Conservation (phyloP, 2,797 vertebrate species). For the Xenopus petersii region DNA sequence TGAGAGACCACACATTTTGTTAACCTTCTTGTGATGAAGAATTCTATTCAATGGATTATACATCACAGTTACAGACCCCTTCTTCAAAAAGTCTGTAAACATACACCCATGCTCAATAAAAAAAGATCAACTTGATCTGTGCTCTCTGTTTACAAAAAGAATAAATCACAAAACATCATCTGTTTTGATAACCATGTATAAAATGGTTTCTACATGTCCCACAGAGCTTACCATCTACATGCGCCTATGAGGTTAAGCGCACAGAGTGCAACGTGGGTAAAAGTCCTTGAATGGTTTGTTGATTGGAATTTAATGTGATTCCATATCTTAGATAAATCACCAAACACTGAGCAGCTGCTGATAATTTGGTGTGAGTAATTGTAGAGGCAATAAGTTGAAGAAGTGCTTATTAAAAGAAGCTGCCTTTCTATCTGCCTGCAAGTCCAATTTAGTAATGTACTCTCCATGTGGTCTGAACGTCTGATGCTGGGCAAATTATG, state of each 20-base stretch:
- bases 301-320: constrained; percentile 78
- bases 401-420: constrained; percentile 82
- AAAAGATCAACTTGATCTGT: too few species aligned
- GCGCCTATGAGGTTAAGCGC: not conserved
- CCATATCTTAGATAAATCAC: constrained; percentile 74
- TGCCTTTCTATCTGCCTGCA: constrained; percentile 81
- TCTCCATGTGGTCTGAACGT: constrained; percentile 77
- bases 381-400: constrained; percentile 81
- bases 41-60: too few species aligned
- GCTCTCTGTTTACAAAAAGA: too few species aligned
- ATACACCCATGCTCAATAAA: too few species aligned
- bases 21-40: too few species aligned
- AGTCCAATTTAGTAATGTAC: constrained; percentile 87
- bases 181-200: too few species aligned
- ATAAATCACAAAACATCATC: too few species aligned
- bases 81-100: too few species aligned
- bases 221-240: constrained; percentile 7
- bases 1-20: too few species aligned
- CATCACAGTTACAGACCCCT: too few species aligned
- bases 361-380: constrained; percentile 83
- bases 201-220: too few species aligned
- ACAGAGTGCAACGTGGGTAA: constrained; percentile 16
- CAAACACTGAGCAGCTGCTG: constrained; percentile 79
- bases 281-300: constrained; percentile 78
- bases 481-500: constrained; percentile 79